Evolutionary conservation across 37 sponge, comb jelly and placozoan genomes (phyloP).

Genomic region (Hormiphora californensis): DNA sequence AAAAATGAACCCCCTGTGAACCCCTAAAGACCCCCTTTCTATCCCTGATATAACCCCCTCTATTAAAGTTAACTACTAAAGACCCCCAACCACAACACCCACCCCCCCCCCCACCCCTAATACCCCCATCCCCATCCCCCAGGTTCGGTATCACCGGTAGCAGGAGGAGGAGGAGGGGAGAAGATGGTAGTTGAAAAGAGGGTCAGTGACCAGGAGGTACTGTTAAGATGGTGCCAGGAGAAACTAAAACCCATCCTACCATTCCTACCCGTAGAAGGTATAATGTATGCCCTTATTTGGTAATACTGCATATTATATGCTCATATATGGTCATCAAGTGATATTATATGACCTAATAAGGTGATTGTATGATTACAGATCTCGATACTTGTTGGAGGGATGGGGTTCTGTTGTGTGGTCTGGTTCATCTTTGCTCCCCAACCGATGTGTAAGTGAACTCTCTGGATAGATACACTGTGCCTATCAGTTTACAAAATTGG

Average conservation of each 20-base stretch:
- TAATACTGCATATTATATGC: too few relatives aligned
- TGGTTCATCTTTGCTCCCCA: conserved; percentile 38
- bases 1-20: too few relatives aligned
- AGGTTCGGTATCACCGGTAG: neutral
- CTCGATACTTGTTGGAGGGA: conserved; percentile 50
- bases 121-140: neutral
- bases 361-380: neutral
- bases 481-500: too few relatives aligned
- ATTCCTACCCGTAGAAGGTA: conserved; percentile 44
- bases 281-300: too few relatives aligned
- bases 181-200: too few relatives aligned
- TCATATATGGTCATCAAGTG: too few relatives aligned
- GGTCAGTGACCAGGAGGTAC: conserved; percentile 7
- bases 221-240: neutral
- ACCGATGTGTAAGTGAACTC: neutral
- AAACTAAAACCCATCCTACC: conserved; percentile 31
- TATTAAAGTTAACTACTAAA: neutral
- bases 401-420: conserved; percentile 21
- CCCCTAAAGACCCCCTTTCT: too few relatives aligned
- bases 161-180: too few relatives aligned
- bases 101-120: neutral
- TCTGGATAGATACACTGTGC: too few relatives aligned
- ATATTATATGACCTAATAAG: too few relatives aligned
- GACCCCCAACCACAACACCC: neutral
- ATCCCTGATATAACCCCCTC: too few relatives aligned